Evolutionary conservation across 1,140 invertebrate species (phyloP).

Genomic region (Eumaeus atala): DNA sequence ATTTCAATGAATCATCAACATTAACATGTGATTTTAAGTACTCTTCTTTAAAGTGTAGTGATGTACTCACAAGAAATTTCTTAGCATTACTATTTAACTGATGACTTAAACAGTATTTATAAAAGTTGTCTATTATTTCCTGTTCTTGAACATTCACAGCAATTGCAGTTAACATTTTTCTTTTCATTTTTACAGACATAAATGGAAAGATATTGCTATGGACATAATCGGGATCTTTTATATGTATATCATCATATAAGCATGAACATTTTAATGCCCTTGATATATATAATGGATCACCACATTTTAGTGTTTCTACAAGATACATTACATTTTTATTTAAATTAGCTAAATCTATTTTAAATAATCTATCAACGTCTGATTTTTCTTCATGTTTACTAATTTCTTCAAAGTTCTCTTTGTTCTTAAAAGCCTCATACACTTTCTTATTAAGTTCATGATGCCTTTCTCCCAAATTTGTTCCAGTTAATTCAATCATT

Average conservation of each 20-base stretch:
- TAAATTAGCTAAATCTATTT: conserved; percentile 33
- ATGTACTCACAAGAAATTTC: conserved; percentile 26
- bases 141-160: conserved; percentile 24
- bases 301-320: conserved; percentile 28
- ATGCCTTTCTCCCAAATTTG: conserved; percentile 24
- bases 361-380: conserved; percentile 31
- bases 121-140: conserved; percentile 25
- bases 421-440: conserved; percentile 17
- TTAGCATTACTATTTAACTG: conserved; percentile 21
- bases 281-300: conserved; percentile 31
- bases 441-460: conserved; percentile 26
- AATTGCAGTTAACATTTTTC: conserved; percentile 28
- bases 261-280: conserved; percentile 23
- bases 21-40: conserved; percentile 17
- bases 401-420: conserved; percentile 25
- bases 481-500: conserved; percentile 25
- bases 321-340: conserved; percentile 30
- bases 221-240: conserved; percentile 25
- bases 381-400: conserved; percentile 23
- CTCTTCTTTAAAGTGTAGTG: conserved; percentile 26
- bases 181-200: conserved; percentile 35
- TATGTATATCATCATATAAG: conserved; percentile 17
- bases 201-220: conserved; percentile 30
- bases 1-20: conserved; percentile 11
- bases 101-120: conserved; percentile 26